Percentiles rank a stretch among this genome's conserved stretches.
These are phyloP conservation scores for Listrodromus nycthemerus DNA, from an alignment of 2,888 invertebrate species.

Conservation along the genomic window DNA sequence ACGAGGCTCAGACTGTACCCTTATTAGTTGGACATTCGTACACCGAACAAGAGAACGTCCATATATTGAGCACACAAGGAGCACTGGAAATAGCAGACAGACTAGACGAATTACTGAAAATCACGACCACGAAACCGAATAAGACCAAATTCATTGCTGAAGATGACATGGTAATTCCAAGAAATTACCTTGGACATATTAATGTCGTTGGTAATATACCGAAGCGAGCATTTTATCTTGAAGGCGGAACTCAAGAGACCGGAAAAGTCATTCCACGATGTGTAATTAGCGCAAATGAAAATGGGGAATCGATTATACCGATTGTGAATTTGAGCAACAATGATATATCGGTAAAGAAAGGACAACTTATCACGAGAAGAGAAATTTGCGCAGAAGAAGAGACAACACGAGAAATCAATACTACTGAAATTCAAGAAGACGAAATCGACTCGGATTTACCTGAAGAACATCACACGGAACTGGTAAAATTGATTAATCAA, in stretches of 20 bases:
- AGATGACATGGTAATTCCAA: slow-evolving; percentile 52
- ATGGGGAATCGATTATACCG: slow-evolving; percentile 56
- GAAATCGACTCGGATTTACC: slow-evolving; percentile 44
- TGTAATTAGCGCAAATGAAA: slow-evolving; percentile 56
- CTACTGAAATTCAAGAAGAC: background rate
- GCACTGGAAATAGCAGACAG: slow-evolving; percentile 52
- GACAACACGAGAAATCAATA: background rate
- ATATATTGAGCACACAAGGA: slow-evolving; percentile 62
- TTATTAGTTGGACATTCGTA: slow-evolving; percentile 16
- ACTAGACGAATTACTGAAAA: slow-evolving; percentile 41
- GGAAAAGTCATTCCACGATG: slow-evolving; percentile 64
- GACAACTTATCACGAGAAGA: slow-evolving; percentile 32
- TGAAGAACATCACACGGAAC: background rate
- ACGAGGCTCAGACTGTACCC: slow-evolving; percentile 5
- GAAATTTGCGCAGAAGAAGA: slow-evolving; percentile 21
- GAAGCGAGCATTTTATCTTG: slow-evolving; percentile 53
- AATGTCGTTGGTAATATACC: slow-evolving; percentile 41
- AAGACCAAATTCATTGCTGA: slow-evolving; percentile 17
- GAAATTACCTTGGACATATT: slow-evolving; percentile 63
- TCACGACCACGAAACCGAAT: background rate
- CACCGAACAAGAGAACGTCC: slow-evolving; percentile 67
- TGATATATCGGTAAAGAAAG: slow-evolving; percentile 15
- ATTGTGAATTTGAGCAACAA: slow-evolving; percentile 41
- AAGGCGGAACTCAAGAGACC: slow-evolving; percentile 61
- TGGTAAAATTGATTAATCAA: slow-evolving; percentile 23